Conservation (phyloP, 92 coral and sea anemone species). For the Parazoanthus swiftii region DNA sequence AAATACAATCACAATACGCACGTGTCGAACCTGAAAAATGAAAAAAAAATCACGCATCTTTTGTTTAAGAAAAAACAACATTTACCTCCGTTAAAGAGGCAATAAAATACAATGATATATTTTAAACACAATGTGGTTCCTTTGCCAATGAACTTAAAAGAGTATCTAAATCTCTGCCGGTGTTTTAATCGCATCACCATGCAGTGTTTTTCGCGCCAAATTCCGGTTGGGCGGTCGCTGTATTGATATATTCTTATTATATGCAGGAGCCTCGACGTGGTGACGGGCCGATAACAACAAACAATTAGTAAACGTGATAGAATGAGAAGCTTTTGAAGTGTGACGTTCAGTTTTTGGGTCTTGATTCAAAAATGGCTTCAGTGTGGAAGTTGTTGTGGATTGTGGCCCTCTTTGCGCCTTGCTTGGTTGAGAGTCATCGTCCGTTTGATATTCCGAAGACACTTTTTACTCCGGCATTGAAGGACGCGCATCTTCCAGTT, state of each 20-base stretch:
- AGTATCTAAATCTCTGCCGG: neutral
- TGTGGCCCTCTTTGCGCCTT: conserved; percentile 17
- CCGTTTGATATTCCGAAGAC: conserved; percentile 38
- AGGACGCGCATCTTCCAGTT: conserved; percentile 18
- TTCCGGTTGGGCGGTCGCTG: conserved; percentile 34
- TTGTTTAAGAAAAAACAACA: neutral
- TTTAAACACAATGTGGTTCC: neutral
- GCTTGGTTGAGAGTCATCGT: conserved; percentile 17
- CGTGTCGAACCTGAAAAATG: neutral
- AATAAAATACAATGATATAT: conserved; percentile 6
- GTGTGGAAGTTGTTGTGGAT: conserved; percentile 8
- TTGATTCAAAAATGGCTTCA: conserved; percentile 26
- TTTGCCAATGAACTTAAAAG: conserved; percentile 12
- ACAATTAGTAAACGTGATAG: neutral
- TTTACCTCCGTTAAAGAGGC: neutral
- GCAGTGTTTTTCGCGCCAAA: conserved; percentile 27
- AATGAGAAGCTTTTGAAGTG: neutral
- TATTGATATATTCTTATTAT: neutral
- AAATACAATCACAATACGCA: neutral
- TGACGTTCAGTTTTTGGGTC: neutral
- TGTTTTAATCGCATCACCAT: neutral
- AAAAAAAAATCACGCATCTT: neutral
- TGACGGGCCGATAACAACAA: conserved; percentile 25
- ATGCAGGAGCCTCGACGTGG: conserved; percentile 34
- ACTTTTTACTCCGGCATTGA: conserved; percentile 26